Evolutionary conservation across 2,113 vertebrate species (phyloP).

Genomic region (Gallinago undulata): DNA sequence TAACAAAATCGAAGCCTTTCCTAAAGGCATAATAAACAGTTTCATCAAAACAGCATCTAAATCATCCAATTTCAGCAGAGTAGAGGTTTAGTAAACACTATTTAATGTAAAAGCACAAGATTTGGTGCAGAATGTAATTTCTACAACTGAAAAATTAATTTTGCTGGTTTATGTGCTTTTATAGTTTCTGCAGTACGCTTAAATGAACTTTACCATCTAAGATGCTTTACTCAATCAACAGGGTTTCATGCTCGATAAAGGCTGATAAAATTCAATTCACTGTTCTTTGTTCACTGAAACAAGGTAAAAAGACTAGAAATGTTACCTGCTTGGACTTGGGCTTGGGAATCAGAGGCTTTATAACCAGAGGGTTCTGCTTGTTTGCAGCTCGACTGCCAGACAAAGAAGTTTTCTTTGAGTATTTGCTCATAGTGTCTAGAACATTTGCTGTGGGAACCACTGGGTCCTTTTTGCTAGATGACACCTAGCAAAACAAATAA

Average conservation of each 20-base stretch:
- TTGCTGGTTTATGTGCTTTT: background rate
- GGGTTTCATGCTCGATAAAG: background rate
- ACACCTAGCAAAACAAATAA: conserved; percentile 76
- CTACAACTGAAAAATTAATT: background rate
- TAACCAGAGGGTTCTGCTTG: conserved; percentile 76
- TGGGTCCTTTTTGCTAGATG: conserved; percentile 73
- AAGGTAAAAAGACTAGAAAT: background rate
- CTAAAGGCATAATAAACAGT: background rate
- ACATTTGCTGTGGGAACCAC: conserved; percentile 74
- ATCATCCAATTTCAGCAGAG: background rate
- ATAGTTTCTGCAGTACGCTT: background rate
- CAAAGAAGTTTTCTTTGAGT: conserved; percentile 74
- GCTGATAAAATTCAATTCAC: background rate
- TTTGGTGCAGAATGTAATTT: background rate
- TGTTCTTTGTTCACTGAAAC: background rate
- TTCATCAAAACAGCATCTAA: background rate
- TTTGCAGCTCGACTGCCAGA: conserved; percentile 61
- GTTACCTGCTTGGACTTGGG: conserved; percentile 87
- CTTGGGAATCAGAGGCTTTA: conserved; percentile 89
- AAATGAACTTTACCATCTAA: background rate
- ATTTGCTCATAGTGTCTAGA: conserved; percentile 86
- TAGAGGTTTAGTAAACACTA: background rate
- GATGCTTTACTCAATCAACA: background rate
- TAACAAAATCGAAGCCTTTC: background rate
- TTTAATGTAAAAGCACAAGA: background rate